phyloP scores from a whole-genome alignment of 1,140 invertebrate genomes.

The Drosophila guanche region DNA sequence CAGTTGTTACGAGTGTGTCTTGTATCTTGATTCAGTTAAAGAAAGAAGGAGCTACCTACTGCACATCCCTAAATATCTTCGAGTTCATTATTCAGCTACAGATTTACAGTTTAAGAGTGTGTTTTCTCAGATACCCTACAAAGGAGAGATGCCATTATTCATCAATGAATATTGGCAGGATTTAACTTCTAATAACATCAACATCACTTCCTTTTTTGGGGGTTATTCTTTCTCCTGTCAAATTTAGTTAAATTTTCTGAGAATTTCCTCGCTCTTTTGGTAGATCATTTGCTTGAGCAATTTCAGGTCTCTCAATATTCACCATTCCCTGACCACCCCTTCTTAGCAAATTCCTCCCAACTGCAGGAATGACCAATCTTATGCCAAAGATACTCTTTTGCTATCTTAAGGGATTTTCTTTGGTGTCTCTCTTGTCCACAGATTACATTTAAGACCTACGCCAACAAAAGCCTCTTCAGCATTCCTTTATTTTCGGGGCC shows the following conservation, averaged over 20 bases:
- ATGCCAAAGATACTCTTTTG: conserved; percentile 30
- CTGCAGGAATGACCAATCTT: background rate
- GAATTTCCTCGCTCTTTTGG: too few relatives aligned
- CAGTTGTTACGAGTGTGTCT: too few relatives aligned
- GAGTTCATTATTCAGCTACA: conserved; percentile 49
- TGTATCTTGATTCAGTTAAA: conserved; percentile 37
- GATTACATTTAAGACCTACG: conserved; percentile 37
- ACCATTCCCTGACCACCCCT: too few relatives aligned
- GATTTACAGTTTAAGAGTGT: conserved; percentile 33
- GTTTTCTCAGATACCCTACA: conserved; percentile 24
- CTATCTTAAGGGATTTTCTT: conserved; percentile 59
- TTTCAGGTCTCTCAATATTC: too few relatives aligned
- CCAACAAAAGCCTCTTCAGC: conserved; percentile 23
- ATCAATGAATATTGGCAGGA: background rate
- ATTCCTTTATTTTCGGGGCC: conserved; percentile 38
- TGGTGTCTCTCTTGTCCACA: conserved; percentile 9
- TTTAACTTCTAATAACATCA: too few relatives aligned
- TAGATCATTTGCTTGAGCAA: too few relatives aligned
- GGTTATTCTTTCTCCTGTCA: background rate
- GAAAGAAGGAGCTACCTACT: background rate
- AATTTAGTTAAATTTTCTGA: background rate
- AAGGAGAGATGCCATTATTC: too few relatives aligned
- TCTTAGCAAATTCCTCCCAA: background rate
- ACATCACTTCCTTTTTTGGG: background rate
- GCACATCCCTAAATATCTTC: conserved; percentile 24